Conservation (phyloP, 2,888 invertebrate genomes). For the Nymphalis polychloros region DNA sequence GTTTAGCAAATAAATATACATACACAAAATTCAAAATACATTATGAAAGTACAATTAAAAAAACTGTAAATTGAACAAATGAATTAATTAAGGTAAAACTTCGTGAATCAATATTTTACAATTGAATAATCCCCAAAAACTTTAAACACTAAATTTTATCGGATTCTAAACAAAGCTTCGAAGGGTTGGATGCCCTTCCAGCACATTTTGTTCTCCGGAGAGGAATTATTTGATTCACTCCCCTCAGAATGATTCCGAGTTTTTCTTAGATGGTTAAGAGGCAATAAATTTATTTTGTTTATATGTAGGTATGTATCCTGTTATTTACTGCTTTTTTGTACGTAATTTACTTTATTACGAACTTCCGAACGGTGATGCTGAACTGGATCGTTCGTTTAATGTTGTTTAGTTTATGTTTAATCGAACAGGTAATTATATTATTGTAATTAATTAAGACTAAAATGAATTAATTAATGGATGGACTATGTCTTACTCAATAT, state of each 20-base stretch:
- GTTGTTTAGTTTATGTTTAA: slow-evolving; percentile 19
- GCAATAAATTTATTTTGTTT: slow-evolving; percentile 71
- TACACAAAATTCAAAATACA: too few species aligned
- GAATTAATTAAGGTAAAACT: neutral
- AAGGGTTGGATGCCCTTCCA: slow-evolving; percentile 33
- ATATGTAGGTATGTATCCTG: slow-evolving; percentile 58
- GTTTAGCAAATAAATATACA: too few species aligned
- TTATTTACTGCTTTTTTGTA: slow-evolving; percentile 67
- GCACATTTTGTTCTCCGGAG: slow-evolving; percentile 51
- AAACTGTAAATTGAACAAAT: too few species aligned
- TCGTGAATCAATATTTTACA: slow-evolving; percentile 5
- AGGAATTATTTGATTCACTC: slow-evolving; percentile 70
- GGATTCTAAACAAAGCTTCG: slow-evolving; percentile 14
- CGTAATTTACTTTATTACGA: slow-evolving; percentile 36
- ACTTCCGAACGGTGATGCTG: slow-evolving; percentile 35
- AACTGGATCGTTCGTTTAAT: slow-evolving; percentile 8
- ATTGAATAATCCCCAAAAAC: slow-evolving; percentile 21
- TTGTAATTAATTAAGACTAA: too few species aligned
- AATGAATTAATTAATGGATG: too few species aligned
- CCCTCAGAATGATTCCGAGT: slow-evolving; percentile 63
- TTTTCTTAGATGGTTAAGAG: slow-evolving; percentile 57
- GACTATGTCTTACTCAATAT: too few species aligned
- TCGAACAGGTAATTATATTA: too few species aligned
- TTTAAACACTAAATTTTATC: slow-evolving; percentile 33
- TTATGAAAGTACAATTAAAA: too few species aligned